A percentile compares a stretch with the other conserved stretches of the same genome.
Evolutionary conservation across 2,888 invertebrate species (phyloP).

Genomic region (Galerucella nymphaeae): DNA sequence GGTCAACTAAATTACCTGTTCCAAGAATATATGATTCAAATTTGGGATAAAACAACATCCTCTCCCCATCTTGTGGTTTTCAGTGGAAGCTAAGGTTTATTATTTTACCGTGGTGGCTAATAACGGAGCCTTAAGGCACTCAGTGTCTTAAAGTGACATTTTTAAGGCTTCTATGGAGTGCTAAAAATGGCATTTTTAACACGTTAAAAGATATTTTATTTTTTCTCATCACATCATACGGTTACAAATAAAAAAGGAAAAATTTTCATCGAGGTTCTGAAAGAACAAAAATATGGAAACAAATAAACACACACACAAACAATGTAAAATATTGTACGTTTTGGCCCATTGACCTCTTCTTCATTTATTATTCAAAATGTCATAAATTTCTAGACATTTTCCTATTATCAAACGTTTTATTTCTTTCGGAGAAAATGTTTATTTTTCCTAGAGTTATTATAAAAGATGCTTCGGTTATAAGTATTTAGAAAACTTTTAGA

Average conservation of each 20-base stretch:
- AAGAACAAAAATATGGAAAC: neutral
- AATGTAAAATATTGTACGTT: neutral
- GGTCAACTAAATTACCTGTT: too few relatives aligned
- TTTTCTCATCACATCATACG: too few relatives aligned
- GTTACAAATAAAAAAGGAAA: neutral
- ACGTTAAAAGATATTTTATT: too few relatives aligned
- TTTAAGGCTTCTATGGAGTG: too few relatives aligned
- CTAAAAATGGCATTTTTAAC: too few relatives aligned
- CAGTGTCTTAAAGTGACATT: too few relatives aligned
- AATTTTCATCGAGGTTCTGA: neutral
- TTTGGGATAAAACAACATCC: too few relatives aligned
- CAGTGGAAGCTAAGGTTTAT: too few relatives aligned
- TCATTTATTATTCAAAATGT: neutral
- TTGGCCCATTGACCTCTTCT: conserved; percentile 1
- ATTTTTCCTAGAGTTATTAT: neutral
- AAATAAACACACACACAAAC: neutral
- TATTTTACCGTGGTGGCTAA: too few relatives aligned
- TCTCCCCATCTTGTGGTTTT: too few relatives aligned
- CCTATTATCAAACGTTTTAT: neutral
- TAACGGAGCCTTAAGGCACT: too few relatives aligned
- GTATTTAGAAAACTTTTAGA: conserved; percentile 22
- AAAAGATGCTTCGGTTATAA: conserved; percentile 15
- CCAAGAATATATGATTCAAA: too few relatives aligned
- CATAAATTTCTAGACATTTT: neutral
- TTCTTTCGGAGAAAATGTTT: neutral